These are phyloP conservation scores for Xerus rutilus DNA, from an alignment of 2,797 vertebrate genomes.

Conservation along the genomic window DNA sequence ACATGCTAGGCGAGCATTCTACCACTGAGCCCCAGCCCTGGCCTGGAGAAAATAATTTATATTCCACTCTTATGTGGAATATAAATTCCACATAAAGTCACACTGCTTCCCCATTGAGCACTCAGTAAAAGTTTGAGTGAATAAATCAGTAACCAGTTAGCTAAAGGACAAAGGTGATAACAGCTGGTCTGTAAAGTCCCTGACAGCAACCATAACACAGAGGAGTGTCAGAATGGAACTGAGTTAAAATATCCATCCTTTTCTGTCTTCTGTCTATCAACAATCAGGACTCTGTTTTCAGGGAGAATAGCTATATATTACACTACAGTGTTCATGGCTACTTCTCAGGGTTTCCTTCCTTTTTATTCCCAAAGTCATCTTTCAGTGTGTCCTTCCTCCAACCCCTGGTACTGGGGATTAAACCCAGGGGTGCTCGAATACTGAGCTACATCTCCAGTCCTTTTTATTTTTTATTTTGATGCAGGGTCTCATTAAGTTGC, in stretches of 20 bases:
- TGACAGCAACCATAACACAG: not conserved
- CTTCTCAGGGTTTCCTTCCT: conserved; percentile 9
- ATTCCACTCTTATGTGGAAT: not conserved
- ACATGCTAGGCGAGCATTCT: no score
- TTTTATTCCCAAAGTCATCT: not conserved
- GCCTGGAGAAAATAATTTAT: conserved; percentile 4
- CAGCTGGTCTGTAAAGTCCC: not conserved
- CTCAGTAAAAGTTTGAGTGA: not conserved
- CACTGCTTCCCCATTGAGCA: not conserved
- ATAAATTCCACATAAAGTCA: no score
- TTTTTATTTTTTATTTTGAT: no score
- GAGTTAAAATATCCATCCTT: not conserved
- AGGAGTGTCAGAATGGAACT: not conserved
- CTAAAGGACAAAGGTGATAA: not conserved
- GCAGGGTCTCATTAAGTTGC: no score
- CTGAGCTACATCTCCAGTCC: no score
- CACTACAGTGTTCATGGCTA: not conserved
- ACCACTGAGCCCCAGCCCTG: no score
- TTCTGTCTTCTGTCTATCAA: not conserved
- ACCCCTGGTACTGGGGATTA: no score
- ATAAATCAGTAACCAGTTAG: not conserved
- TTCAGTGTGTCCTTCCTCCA: not conserved
- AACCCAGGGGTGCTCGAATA: no score
- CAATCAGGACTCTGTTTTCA: not conserved
- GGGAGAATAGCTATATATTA: not conserved